These are phyloP conservation scores for Caenorhabditis angaria DNA, from an alignment of 2,888 invertebrate species.

Conservation along the genomic window DNA sequence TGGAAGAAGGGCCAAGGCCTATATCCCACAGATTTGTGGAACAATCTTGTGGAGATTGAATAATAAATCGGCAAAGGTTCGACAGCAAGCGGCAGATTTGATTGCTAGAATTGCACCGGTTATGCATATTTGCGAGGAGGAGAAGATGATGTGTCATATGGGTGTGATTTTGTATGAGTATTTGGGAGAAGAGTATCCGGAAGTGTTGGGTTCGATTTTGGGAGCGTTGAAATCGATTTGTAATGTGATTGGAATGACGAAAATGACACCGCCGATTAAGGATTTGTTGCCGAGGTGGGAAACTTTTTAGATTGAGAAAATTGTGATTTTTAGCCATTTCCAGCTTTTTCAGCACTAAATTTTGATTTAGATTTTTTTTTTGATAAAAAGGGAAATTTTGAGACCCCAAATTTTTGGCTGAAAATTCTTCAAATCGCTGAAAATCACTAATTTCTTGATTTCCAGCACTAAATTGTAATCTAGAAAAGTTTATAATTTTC, in stretches of 20 bases:
- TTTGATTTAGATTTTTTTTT: background rate
- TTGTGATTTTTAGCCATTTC: too few species aligned
- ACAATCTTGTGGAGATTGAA: slow-evolving; percentile 99
- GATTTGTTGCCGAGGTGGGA: slow-evolving; percentile 76
- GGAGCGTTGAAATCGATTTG: slow-evolving; percentile 99
- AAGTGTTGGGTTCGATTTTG: slow-evolving; percentile 92
- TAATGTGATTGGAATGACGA: slow-evolving; percentile 99
- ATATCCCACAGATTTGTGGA: slow-evolving; percentile 98
- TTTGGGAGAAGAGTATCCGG: slow-evolving; percentile 96
- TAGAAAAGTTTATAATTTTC: too few species aligned
- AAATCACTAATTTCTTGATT: too few species aligned
- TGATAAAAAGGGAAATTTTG: too few species aligned
- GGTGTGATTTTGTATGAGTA: slow-evolving; percentile 99
- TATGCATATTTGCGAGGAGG: slow-evolving; percentile 99
- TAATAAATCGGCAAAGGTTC: slow-evolving; percentile 97
- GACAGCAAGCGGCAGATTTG: slow-evolving; percentile 98
- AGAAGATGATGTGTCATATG: slow-evolving; percentile 99
- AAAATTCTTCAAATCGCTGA: too few species aligned
- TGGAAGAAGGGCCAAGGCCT: slow-evolving; percentile 93
- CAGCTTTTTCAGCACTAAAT: background rate
- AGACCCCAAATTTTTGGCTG: too few species aligned
- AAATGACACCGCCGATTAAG: slow-evolving; percentile 99
- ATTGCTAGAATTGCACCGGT: slow-evolving; percentile 93
- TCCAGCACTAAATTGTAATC: too few species aligned
- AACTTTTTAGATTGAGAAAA: background rate